phyloP scores from a whole-genome alignment of 2,888 invertebrate genomes.

The Sympetrum striolatum region DNA sequence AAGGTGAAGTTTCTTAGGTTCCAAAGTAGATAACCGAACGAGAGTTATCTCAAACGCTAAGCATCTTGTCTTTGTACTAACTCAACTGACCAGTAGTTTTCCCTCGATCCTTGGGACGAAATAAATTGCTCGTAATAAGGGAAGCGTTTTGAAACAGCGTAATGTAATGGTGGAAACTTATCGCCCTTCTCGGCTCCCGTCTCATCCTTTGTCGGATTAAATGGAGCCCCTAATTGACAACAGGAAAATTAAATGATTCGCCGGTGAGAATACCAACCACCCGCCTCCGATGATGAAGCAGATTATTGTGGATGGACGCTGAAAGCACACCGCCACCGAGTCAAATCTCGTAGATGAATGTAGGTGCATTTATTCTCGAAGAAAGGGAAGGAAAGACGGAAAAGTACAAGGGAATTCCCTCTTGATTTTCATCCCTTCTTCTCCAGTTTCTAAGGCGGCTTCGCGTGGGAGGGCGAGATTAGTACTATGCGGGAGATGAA shows the following conservation, averaged over 20 bases:
- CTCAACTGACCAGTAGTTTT: neutral
- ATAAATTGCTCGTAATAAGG: neutral
- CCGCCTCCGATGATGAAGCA: constrained; percentile 28
- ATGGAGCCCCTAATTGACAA: constrained; percentile 9
- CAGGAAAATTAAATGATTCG: constrained; percentile 21
- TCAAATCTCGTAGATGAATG: constrained; percentile 1
- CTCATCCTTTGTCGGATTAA: neutral
- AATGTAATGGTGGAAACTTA: neutral
- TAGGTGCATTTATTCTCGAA: neutral
- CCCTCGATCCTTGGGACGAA: neutral
- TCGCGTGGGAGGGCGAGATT: neutral
- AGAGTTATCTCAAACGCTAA: no score
- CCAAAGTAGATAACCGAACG: no score
- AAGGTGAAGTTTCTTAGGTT: no score
- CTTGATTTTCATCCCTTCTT: neutral
- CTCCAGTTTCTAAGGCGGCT: neutral
- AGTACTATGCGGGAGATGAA: neutral
- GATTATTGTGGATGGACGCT: constrained; percentile 18
- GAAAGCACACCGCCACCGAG: constrained; percentile 8
- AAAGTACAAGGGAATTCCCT: neutral
- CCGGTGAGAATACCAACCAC: neutral
- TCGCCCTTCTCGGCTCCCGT: neutral
- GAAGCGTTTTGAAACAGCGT: neutral
- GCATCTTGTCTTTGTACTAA: no score
- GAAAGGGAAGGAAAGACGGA: neutral